Evolutionary conservation across 2,888 invertebrate genomes (phyloP).

Genomic region (Meiosimyza decipiens): DNA sequence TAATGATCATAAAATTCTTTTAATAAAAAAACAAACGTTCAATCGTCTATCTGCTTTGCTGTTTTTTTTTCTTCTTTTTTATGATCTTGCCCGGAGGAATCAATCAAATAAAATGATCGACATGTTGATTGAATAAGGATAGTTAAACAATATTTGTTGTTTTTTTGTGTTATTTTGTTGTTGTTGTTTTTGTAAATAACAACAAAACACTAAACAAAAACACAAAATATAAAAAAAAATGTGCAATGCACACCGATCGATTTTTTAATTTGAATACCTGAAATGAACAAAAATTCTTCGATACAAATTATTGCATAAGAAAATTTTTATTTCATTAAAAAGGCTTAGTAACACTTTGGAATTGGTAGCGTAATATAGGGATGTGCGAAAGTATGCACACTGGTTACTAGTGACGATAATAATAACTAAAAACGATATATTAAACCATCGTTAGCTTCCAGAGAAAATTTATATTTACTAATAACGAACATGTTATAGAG

Average conservation of each 20-base stretch:
- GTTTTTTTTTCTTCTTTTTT: conserved; percentile 40
- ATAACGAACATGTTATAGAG: too few species aligned
- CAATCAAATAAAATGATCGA: conserved; percentile 54
- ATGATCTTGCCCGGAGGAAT: conserved; percentile 55
- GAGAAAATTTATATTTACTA: too few species aligned
- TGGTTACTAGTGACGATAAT: too few species aligned
- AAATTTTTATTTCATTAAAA: not conserved
- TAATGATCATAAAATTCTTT: conserved; percentile 44
- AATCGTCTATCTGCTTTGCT: conserved; percentile 21
- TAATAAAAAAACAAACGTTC: conserved; percentile 35
- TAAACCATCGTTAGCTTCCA: too few species aligned
- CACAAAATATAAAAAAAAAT: not conserved
- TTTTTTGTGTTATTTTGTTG: conserved; percentile 1
- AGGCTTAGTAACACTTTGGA: too few species aligned
- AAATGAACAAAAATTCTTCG: not conserved
- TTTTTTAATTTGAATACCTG: not conserved
- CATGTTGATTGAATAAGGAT: conserved; percentile 27
- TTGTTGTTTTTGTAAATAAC: conserved; percentile 1
- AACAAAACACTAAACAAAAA: not conserved
- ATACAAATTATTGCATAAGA: conserved; percentile 22
- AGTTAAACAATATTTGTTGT: not conserved
- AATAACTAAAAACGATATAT: too few species aligned
- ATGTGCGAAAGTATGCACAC: too few species aligned
- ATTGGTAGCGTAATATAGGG: too few species aligned
- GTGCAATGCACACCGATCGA: not conserved